phyloP scores from a whole-genome alignment of 2,113 vertebrate species.

The Lethenteron reissneri region DNA sequence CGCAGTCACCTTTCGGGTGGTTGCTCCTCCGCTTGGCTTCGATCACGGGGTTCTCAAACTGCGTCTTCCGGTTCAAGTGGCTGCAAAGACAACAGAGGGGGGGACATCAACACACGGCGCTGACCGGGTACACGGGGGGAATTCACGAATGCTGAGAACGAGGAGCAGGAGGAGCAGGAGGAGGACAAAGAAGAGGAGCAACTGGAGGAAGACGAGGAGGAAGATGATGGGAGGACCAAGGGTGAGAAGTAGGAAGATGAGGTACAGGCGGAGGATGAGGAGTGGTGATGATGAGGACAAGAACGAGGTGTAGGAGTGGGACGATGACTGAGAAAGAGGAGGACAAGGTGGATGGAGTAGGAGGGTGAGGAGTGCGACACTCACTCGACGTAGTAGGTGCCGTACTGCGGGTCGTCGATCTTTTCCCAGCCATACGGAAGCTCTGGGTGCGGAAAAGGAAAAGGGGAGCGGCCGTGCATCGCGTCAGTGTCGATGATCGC shows the following conservation, averaged over 20 bases:
- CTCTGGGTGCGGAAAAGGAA: conserved; percentile 24
- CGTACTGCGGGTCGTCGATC: conserved; percentile 89
- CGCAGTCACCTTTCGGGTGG: too few species aligned
- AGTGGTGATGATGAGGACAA: too few species aligned
- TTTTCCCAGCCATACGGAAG: conserved; percentile 97
- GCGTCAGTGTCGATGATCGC: too few species aligned
- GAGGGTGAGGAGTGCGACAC: conserved; percentile 18
- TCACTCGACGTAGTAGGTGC: conserved; percentile 91
- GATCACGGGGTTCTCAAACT: conserved; percentile 93
- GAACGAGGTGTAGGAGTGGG: too few species aligned
- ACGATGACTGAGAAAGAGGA: conserved; percentile 9
- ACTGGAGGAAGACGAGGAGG: not conserved
- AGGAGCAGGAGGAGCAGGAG: not conserved
- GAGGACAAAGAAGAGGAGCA: not conserved
- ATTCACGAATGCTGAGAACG: conserved; percentile 9
- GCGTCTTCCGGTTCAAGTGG: conserved; percentile 97
- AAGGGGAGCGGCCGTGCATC: too few species aligned
- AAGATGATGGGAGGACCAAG: conserved; percentile 12
- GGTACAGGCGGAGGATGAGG: too few species aligned
- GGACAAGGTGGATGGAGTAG: conserved; percentile 14
- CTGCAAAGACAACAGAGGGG: conserved; percentile 21
- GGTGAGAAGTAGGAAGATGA: conserved; percentile 5
- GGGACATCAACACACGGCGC: too few species aligned
- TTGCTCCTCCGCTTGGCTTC: conserved; percentile 45
- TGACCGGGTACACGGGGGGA: too few species aligned